Base-by-base conservation (phyloP, 1,140 invertebrate species). In the Camponotus pennsylvanicus region DNA sequence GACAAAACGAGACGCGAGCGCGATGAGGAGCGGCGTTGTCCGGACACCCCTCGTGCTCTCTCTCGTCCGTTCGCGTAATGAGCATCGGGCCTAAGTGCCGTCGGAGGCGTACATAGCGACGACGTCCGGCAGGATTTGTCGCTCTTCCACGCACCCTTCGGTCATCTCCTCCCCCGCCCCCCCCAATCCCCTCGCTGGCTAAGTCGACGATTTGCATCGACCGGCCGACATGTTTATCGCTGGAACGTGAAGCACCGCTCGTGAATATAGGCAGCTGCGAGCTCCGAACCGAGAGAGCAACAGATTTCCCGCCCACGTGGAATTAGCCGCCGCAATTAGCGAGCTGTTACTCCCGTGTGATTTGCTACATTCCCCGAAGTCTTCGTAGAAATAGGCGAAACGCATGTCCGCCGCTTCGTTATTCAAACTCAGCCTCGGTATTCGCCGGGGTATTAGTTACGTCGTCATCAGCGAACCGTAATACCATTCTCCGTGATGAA, bases 1-100 rank as follows among this genome's bases (percentile, higher is more conserved):
- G 92, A 94, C 92, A 93, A 93, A 94, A 94, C 92, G 91, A 94
- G 91, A 94, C 92, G 92, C 85, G 67, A 91, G 78, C 79, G 90
- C 89, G 86, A 85, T 86, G 88, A 86, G 86, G 87, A 80, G 61
- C 85, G 88, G 61, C 85, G 88, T 85, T 67, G 84, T 73, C 79
- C 73, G 69, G 55, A 13, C 45, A 49, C 55, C 79, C 18, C 37
- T 67, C 37, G 15, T 40, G 34, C 21, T 45, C 42, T 59, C 78
- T 21, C 18, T 71, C 49, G 86, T 88, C 89, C 84, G 85, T 88
- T 89, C 90, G 80, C 89, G 86, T 94, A 94, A 94, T 94, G 92
- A 94, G 90, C 82, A 85, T 78, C 82, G 61, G 27, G 63, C 37
- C 69, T 83, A 83, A 75, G 80, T 34, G 57, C 18, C 52, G 27